Conservation (phyloP, 2,797 vertebrate species). For the Hoplostethus atlanticus region DNA sequence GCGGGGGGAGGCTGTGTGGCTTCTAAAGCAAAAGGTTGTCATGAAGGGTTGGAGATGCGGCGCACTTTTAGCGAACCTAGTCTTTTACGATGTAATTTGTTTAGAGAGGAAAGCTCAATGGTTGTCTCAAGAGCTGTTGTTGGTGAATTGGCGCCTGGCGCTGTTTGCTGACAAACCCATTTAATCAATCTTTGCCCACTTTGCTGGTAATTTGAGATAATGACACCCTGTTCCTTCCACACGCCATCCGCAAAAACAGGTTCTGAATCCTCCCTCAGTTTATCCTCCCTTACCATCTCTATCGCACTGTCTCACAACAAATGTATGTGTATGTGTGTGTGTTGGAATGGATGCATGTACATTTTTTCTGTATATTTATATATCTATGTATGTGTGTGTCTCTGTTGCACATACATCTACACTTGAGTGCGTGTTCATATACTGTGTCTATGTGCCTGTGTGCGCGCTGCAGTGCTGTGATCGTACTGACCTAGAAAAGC, state of each 20-base stretch:
- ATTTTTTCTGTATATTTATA: conserved; percentile 7
- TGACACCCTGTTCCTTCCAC: conserved; percentile 38
- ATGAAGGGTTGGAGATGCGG: background rate
- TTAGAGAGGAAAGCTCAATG: conserved; percentile 40
- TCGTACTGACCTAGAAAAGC: conserved; percentile 81
- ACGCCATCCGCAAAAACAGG: conserved; percentile 17
- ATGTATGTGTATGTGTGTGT: conserved; percentile 1
- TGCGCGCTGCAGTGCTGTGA: conserved; percentile 65
- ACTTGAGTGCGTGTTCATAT: background rate
- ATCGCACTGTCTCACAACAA: conserved; percentile 6
- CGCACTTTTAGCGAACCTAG: conserved; percentile 1
- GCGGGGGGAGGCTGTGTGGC: conserved; percentile 3
- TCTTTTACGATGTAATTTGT: conserved; percentile 23
- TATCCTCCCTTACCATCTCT: conserved; percentile 7
- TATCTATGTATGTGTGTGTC: background rate
- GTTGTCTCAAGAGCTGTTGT: conserved; percentile 34
- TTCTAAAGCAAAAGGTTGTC: conserved; percentile 12
- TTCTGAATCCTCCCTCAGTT: conserved; percentile 21
- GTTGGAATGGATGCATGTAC: conserved; percentile 3
- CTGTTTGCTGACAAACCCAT: conserved; percentile 28
- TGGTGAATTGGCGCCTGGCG: background rate
- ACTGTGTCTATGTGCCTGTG: background rate
- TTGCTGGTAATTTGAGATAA: conserved; percentile 51
- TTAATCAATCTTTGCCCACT: conserved; percentile 54
- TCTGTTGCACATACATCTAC: conserved; percentile 8